These are phyloP conservation scores for Phrixothrix hirtus DNA, from an alignment of 2,888 invertebrate species.

Conservation along the genomic window DNA sequence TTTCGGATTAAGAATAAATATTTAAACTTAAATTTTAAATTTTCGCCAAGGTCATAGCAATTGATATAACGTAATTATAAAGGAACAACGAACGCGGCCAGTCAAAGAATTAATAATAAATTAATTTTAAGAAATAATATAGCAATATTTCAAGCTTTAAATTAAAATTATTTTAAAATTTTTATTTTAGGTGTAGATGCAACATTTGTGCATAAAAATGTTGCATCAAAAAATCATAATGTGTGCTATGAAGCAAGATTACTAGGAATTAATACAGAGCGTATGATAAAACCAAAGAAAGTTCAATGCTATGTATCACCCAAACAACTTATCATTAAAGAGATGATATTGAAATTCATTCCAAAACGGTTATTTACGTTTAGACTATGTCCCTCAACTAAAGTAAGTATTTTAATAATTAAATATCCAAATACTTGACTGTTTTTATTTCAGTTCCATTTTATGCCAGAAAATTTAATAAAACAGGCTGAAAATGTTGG, in stretches of 20 bases:
- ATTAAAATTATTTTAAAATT: constrained; percentile 6
- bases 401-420: constrained; percentile 63
- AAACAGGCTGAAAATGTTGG: constrained; percentile 59
- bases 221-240: constrained; percentile 81
- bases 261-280: constrained; percentile 63
- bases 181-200: constrained; percentile 69
- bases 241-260: constrained; percentile 86
- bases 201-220: constrained; percentile 83
- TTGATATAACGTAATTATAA: too few relatives aligned
- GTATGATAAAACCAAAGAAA: constrained; percentile 76
- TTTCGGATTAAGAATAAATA: too few relatives aligned
- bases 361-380: constrained; percentile 90
- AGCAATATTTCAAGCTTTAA: too few relatives aligned
- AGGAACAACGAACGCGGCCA: too few relatives aligned
- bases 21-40: too few relatives aligned
- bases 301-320: constrained; percentile 90
- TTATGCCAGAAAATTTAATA: constrained; percentile 61
- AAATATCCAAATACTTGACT: too few relatives aligned
- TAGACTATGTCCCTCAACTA: constrained; percentile 91
- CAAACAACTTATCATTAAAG: constrained; percentile 90
- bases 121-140: too few relatives aligned
- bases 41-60: too few relatives aligned
- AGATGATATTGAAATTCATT: constrained; percentile 90
- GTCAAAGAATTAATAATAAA: too few relatives aligned
- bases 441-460: constrained; percentile 65